Percentiles rank a stretch among this genome's conserved stretches.
Conservation (phyloP, 1,140 invertebrate genomes). For the Phymastichus coffea region DNA sequence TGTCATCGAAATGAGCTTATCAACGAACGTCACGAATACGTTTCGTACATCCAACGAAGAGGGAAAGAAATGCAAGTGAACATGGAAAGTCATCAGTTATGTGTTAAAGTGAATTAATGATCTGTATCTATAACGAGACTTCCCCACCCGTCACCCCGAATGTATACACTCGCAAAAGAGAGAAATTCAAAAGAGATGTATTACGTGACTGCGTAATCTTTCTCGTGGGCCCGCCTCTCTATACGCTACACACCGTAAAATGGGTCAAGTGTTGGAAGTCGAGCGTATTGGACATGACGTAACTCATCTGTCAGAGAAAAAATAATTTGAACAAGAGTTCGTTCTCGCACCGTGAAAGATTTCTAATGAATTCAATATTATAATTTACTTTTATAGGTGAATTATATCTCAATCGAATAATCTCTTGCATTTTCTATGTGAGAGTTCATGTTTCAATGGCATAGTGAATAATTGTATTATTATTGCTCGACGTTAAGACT, state of each 20-base stretch:
- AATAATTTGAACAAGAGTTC: not conserved
- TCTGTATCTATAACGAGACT: slow-evolving; percentile 10
- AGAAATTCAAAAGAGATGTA: not conserved
- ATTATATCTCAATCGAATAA: too few relatives aligned
- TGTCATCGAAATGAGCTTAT: too few relatives aligned
- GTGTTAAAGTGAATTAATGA: slow-evolving; percentile 15
- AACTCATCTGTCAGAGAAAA: not conserved
- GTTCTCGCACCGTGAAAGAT: too few relatives aligned
- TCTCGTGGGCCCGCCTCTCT: not conserved
- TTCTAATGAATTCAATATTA: too few relatives aligned
- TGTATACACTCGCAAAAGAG: not conserved
- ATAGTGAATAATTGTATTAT: too few relatives aligned
- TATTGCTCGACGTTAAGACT: too few relatives aligned
- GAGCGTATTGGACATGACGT: not conserved
- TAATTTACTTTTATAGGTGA: too few relatives aligned
- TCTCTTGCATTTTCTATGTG: too few relatives aligned
- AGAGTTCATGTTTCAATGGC: too few relatives aligned
- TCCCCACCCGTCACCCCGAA: not conserved
- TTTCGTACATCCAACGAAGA: too few relatives aligned
- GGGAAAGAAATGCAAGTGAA: too few relatives aligned
- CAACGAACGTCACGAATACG: too few relatives aligned
- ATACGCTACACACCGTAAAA: not conserved
- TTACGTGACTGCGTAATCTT: slow-evolving; percentile 7
- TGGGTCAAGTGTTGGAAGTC: slow-evolving; percentile 8
- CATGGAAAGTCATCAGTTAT: slow-evolving; percentile 7